A percentile compares a stretch with the other conserved stretches of the same genome.
Evolutionary conservation across 2,113 vertebrate genomes (phyloP).

Genomic region (Tangachromis dhanisi): DNA sequence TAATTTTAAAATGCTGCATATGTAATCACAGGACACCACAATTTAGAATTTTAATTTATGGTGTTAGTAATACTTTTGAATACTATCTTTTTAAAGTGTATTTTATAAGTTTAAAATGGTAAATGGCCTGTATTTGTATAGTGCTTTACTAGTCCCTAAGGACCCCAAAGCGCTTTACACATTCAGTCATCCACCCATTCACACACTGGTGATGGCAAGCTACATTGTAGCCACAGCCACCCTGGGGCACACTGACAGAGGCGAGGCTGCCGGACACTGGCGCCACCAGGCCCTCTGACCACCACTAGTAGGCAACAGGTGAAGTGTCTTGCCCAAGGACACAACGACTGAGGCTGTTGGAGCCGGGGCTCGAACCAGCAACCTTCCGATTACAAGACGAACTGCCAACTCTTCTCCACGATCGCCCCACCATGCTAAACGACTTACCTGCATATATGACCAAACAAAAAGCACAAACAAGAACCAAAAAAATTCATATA

Average conservation of each 20-base stretch:
- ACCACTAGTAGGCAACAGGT: not conserved
- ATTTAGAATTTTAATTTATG: not conserved
- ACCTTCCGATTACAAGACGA: not conserved
- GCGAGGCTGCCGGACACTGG: not conserved
- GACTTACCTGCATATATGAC: not conserved
- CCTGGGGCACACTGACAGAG: accelerated
- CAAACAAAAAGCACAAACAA: not conserved
- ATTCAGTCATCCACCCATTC: not conserved
- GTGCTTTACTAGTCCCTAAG: not conserved
- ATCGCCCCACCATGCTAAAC: accelerated
- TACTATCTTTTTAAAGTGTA: not conserved
- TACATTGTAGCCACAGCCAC: not conserved
- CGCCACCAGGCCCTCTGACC: accelerated
- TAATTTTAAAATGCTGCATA: not conserved
- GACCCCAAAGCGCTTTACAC: not conserved
- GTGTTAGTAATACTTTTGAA: not conserved
- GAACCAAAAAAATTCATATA: not conserved
- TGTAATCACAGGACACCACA: not conserved
- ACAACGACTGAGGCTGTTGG: not conserved
- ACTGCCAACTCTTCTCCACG: not conserved
- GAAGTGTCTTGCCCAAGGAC: not conserved
- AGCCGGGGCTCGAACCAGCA: not conserved
- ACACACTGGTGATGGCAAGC: not conserved
- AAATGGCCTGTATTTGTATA: not conserved
- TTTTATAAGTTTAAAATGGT: not conserved